A percentile compares a stretch with the other conserved stretches of the same genome.
Conservation (phyloP, 2,113 vertebrate species). For the Lepus timidus region DNA sequence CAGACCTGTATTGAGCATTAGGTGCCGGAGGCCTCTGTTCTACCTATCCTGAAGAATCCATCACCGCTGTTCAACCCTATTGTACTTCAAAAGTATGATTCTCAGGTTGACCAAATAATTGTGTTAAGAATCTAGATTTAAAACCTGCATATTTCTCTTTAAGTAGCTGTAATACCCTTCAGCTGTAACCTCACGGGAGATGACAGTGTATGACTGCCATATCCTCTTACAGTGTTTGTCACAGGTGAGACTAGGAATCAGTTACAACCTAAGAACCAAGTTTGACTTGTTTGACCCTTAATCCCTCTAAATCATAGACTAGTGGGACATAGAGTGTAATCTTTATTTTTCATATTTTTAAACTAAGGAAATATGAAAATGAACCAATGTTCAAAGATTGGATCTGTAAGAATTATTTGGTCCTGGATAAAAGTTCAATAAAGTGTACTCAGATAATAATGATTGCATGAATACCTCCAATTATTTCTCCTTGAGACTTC, state of each 20-base stretch:
- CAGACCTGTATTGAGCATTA: neutral
- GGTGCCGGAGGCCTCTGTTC: neutral
- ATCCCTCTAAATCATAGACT: conserved; percentile 2
- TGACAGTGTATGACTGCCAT: neutral
- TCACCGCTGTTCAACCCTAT: neutral
- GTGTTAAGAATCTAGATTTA: neutral
- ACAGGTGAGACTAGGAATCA: neutral
- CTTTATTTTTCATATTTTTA: conserved; percentile 33
- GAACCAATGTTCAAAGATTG: conserved; percentile 16
- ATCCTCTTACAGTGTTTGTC: neutral
- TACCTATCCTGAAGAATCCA: neutral
- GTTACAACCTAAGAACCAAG: neutral
- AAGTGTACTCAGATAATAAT: conserved; percentile 41
- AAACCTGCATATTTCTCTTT: neutral
- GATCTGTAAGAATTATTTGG: conserved; percentile 8
- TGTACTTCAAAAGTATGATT: neutral
- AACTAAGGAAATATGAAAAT: neutral
- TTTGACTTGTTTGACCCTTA: neutral
- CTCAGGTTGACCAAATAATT: neutral
- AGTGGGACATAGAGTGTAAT: neutral
- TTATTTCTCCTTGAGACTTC: conserved; percentile 33
- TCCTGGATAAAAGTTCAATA: conserved; percentile 1
- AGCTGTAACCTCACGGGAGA: neutral
- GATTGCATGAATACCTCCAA: conserved; percentile 14
- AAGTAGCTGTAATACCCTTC: neutral